These are phyloP conservation scores for Scaptomyza polygonia DNA, from an alignment of 2,888 invertebrate genomes.

Conservation along the genomic window DNA sequence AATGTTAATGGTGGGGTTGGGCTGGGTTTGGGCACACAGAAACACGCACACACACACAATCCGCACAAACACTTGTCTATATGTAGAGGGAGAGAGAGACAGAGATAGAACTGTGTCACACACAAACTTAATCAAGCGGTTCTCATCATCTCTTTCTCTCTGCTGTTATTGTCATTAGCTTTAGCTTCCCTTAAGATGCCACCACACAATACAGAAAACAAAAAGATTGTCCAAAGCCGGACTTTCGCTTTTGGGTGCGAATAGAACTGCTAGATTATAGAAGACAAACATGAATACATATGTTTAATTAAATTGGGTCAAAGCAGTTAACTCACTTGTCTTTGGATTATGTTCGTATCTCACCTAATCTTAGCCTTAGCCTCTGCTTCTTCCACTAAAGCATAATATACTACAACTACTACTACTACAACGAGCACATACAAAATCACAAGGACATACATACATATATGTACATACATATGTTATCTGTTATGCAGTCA, in stretches of 20 bases:
- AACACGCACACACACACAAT: constrained; percentile 12
- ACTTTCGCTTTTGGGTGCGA: constrained; percentile 42
- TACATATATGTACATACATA: constrained; percentile 1
- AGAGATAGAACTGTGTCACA: constrained; percentile 22
- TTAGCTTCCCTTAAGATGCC: constrained; percentile 37
- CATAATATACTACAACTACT: constrained; percentile 34
- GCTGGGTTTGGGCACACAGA: constrained; percentile 28
- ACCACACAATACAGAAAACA: constrained; percentile 15
- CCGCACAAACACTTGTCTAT: not conserved
- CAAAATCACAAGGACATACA: not conserved
- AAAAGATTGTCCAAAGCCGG: constrained; percentile 10
- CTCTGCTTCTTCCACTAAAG: constrained; percentile 27
- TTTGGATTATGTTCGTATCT: constrained; percentile 73
- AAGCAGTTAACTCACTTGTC: constrained; percentile 76
- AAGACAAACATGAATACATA: constrained; percentile 25
- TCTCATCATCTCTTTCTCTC: constrained; percentile 33
- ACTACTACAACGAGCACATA: not conserved
- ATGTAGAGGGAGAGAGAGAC: no score
- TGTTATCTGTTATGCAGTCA: constrained; percentile 14
- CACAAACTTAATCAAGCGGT: constrained; percentile 45
- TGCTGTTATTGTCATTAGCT: constrained; percentile 63
- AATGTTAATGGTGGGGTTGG: constrained; percentile 7
- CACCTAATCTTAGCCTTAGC: constrained; percentile 63
- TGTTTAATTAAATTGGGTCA: constrained; percentile 78
- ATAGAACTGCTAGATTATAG: constrained; percentile 28